Evolutionary conservation across 2,888 invertebrate species (phyloP).

Genomic region (Lutraria lutraria): DNA sequence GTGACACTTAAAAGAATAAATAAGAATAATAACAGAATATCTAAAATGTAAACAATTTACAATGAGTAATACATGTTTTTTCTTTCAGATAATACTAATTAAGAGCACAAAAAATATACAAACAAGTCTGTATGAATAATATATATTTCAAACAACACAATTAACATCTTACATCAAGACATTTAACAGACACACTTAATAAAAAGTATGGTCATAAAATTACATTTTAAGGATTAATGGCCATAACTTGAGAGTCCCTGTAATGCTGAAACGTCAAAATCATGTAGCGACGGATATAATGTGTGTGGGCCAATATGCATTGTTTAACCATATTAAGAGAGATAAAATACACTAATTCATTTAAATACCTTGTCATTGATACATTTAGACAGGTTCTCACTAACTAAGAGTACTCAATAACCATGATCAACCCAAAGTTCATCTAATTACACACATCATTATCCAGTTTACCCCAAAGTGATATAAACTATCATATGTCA

Average conservation of each 20-base stretch:
- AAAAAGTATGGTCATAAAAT: neutral
- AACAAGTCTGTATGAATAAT: too few relatives aligned
- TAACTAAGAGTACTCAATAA: conserved; percentile 16
- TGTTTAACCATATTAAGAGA: neutral
- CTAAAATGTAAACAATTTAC: neutral
- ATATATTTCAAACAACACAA: neutral
- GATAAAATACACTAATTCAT: neutral
- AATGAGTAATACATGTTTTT: neutral
- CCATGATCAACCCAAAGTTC: conserved; percentile 16
- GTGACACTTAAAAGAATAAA: neutral
- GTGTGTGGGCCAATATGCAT: conserved; percentile 1
- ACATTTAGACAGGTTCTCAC: conserved; percentile 2
- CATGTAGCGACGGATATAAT: neutral
- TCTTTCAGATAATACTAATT: too few relatives aligned
- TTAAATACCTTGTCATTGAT: neutral
- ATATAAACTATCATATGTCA: neutral
- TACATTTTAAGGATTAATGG: neutral
- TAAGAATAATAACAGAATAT: neutral
- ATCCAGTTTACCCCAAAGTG: conserved; percentile 19
- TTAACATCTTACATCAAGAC: neutral
- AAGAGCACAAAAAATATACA: too few relatives aligned
- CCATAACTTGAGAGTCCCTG: neutral
- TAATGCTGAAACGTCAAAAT: neutral
- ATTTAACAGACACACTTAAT: neutral
- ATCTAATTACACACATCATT: conserved; percentile 18